phyloP scores from a whole-genome alignment of 2,797 vertebrate species.

The Lemur catta region DNA sequence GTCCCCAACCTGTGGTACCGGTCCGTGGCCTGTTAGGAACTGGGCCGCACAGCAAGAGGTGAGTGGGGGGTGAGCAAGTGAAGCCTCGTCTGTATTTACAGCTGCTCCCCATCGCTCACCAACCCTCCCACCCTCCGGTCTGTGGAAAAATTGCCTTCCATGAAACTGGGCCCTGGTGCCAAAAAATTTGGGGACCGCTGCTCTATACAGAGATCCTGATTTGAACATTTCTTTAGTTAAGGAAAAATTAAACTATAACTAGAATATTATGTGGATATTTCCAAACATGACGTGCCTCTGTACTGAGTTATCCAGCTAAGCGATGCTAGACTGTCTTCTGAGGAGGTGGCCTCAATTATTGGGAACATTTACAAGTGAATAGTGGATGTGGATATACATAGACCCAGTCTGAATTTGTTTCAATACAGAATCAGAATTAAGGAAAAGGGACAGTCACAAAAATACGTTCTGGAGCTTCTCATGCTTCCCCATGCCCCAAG shows the following conservation, averaged over 20 bases:
- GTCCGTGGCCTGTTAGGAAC: too few species aligned
- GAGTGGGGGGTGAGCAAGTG: too few species aligned
- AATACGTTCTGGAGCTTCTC: neutral
- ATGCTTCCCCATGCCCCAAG: neutral
- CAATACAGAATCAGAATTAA: neutral
- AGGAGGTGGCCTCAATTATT: neutral
- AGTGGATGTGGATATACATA: neutral
- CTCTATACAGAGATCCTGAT: neutral
- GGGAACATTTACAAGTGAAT: neutral
- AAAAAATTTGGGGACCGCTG: too few species aligned
- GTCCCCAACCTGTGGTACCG: too few species aligned
- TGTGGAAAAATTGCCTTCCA: too few species aligned
- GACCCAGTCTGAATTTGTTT: neutral
- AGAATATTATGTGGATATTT: constrained; percentile 9
- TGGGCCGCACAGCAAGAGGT: too few species aligned
- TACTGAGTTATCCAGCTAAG: neutral
- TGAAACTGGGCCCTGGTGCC: too few species aligned
- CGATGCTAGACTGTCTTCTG: neutral
- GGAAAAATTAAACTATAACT: neutral
- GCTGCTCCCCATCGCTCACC: too few species aligned
- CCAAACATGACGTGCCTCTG: neutral
- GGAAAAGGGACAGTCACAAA: neutral
- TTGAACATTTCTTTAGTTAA: neutral
- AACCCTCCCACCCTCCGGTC: too few species aligned
- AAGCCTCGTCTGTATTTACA: too few species aligned